Percentiles rank a stretch among this genome's conserved stretches.
Evolutionary conservation across 2,888 invertebrate species (phyloP).

Genomic region (Drosophila mulleri): DNA sequence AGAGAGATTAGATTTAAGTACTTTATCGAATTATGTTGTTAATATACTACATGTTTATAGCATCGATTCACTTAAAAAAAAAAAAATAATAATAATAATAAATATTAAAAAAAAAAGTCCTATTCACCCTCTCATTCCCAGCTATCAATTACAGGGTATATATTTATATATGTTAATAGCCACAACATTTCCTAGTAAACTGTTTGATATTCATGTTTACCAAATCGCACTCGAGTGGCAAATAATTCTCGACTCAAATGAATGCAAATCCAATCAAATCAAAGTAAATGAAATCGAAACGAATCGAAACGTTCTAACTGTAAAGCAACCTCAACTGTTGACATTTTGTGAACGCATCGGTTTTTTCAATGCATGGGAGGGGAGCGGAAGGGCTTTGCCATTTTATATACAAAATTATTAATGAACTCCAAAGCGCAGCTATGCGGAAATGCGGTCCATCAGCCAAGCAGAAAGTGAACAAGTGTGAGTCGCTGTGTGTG

Average conservation of each 20-base stretch:
- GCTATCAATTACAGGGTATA: constrained; percentile 10
- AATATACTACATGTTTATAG: no score
- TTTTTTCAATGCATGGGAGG: background rate
- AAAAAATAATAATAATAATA: no score
- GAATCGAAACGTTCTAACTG: background rate
- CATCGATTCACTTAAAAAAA: no score
- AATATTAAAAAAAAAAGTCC: no score
- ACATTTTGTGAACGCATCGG: constrained; percentile 24
- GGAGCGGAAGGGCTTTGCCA: background rate
- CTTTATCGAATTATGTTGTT: no score
- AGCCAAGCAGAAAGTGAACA: constrained; percentile 9
- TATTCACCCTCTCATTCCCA: background rate
- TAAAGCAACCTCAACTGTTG: constrained; percentile 36
- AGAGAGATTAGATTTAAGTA: no score
- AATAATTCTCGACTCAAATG: constrained; percentile 6
- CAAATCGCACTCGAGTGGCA: constrained; percentile 14
- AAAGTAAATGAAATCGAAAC: constrained; percentile 6
- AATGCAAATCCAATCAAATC: constrained; percentile 14
- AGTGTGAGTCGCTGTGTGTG: background rate
- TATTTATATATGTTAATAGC: background rate
- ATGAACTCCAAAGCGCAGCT: constrained; percentile 52
- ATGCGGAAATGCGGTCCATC: constrained; percentile 33
- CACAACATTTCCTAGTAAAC: constrained; percentile 18
- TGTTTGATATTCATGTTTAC: constrained; percentile 40
- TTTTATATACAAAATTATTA: constrained; percentile 57